These are phyloP conservation scores for Poecilia picta DNA, from an alignment of 2,797 vertebrate species.

Conservation along the genomic window DNA sequence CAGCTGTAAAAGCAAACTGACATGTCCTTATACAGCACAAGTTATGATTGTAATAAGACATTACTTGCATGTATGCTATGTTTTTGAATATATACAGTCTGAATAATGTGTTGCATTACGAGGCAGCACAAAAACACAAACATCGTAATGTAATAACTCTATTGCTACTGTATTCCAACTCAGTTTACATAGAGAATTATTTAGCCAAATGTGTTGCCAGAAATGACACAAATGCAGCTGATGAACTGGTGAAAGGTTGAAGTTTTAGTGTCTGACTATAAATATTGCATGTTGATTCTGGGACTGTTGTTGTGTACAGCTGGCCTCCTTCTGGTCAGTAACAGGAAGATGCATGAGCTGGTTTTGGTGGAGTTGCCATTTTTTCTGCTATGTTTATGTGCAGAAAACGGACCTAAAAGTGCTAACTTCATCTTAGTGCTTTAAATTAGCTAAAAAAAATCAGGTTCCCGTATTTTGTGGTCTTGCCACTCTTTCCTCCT, in stretches of 20 bases:
- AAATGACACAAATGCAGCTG: conserved; percentile 2
- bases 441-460: background rate
- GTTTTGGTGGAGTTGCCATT: background rate
- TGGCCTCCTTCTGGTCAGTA: conserved; percentile 1
- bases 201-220: background rate
- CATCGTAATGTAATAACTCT: background rate
- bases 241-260: conserved; percentile 8
- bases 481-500: background rate
- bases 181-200: background rate
- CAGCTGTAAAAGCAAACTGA: background rate
- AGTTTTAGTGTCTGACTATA: background rate
- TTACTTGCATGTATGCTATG: background rate
- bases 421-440: background rate
- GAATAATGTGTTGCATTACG: background rate
- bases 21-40: background rate
- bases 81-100: background rate
- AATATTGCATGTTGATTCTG: background rate
- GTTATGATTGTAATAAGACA: background rate
- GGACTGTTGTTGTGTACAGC: background rate
- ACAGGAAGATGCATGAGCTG: background rate
- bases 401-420: background rate
- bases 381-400: background rate
- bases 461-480: background rate
- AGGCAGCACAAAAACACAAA: background rate
- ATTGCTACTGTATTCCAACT: background rate